Conservation (phyloP, 2,888 invertebrate genomes). For the Melinopterus prodromus region DNA sequence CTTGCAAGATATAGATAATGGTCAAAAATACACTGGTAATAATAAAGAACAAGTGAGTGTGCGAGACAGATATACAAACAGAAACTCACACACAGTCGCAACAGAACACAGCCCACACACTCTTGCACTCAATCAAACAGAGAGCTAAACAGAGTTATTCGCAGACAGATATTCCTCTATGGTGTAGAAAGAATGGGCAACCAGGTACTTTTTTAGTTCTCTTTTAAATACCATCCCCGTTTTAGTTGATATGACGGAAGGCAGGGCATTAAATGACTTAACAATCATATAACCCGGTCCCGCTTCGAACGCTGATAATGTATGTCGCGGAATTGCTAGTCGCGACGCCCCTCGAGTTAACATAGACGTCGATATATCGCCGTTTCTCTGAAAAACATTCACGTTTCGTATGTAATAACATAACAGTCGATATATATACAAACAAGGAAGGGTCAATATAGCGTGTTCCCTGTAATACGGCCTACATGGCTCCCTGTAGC, state of each 20-base stretch:
- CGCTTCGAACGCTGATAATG: background rate
- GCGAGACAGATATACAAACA: background rate
- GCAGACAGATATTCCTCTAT: background rate
- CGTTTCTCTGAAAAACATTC: background rate
- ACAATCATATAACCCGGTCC: background rate
- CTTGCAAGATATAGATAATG: background rate
- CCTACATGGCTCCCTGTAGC: background rate
- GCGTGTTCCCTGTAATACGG: background rate
- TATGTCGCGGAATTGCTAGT: background rate
- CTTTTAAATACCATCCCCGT: background rate
- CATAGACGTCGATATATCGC: background rate
- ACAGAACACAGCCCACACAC: background rate
- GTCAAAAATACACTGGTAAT: background rate
- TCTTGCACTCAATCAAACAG: background rate
- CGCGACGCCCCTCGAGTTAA: background rate
- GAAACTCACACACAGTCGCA: background rate
- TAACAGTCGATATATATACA: background rate
- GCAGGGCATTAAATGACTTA: background rate
- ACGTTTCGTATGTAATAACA: background rate
- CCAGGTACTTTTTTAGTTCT: background rate
- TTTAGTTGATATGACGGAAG: background rate
- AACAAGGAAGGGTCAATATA: background rate
- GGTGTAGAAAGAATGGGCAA: background rate
- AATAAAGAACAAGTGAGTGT: background rate
- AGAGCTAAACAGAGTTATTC: background rate